phyloP scores from a whole-genome alignment of 2,113 vertebrate species.

The Thunnus thynnus region DNA sequence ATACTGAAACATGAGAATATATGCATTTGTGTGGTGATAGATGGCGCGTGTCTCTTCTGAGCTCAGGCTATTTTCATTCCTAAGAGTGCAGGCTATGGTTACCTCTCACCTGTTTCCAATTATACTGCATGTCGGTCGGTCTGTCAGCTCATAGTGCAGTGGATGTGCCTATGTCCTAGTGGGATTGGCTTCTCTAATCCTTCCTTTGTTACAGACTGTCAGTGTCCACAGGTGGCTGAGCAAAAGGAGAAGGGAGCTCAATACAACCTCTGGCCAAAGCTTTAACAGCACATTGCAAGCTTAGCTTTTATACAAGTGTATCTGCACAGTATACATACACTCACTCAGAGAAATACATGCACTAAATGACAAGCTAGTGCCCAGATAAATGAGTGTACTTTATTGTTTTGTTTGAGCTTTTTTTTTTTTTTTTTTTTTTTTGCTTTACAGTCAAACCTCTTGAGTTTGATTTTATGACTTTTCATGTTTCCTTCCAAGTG shows the following conservation, averaged over 20 bases:
- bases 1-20: background rate
- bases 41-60: background rate
- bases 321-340: conserved; percentile 5
- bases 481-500: background rate
- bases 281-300: background rate
- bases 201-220: conserved; percentile 66
- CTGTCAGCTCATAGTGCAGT: conserved; percentile 34
- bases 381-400: background rate
- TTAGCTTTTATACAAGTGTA: conserved; percentile 16
- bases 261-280: conserved; percentile 1
- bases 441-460: background rate
- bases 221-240: conserved; percentile 54
- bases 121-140: conserved; percentile 25
- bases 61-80: conserved; percentile 40
- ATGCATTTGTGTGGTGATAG: conserved; percentile 14
- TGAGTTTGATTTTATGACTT: background rate
- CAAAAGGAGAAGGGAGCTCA: conserved; percentile 17
- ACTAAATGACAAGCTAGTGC: background rate
- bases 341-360: background rate
- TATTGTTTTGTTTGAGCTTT: background rate
- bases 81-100: conserved; percentile 29
- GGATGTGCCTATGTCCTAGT: conserved; percentile 34
- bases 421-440: background rate
- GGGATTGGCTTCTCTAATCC: conserved; percentile 72
- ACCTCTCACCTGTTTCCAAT: conserved; percentile 64